Conservation (phyloP, 1,140 invertebrate genomes). For the Nasonia longicornis region DNA sequence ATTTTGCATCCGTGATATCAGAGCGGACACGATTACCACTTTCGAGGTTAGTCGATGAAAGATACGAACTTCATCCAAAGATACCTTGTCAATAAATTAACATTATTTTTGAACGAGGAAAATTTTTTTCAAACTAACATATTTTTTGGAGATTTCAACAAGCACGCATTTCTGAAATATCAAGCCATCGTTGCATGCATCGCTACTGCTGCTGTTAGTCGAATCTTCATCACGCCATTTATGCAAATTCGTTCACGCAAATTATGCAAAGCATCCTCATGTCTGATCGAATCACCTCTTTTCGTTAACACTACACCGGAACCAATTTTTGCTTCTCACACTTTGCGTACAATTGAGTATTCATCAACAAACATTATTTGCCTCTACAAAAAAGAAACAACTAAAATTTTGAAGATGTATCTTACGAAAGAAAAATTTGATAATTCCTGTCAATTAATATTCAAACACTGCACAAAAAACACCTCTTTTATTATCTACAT, state of each 20-base stretch:
- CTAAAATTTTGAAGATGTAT: too few relatives aligned
- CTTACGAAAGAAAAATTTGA: too few relatives aligned
- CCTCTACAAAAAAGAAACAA: too few relatives aligned
- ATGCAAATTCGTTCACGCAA: conserved; percentile 19
- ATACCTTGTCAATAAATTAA: too few relatives aligned
- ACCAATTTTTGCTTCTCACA: neutral
- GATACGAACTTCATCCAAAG: neutral
- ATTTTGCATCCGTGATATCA: neutral
- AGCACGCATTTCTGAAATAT: neutral
- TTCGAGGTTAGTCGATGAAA: neutral
- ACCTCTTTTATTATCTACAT: too few relatives aligned
- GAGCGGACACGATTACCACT: neutral
- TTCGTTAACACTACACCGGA: neutral
- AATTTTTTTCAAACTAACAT: neutral
- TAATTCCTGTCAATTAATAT: too few relatives aligned
- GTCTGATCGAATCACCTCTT: neutral
- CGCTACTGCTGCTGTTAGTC: neutral
- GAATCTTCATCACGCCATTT: neutral
- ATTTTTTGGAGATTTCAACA: too few relatives aligned
- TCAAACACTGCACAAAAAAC: too few relatives aligned
- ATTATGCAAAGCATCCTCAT: conserved; percentile 17
- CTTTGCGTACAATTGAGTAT: too few relatives aligned
- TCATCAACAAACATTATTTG: too few relatives aligned
- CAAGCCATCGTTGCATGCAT: neutral
- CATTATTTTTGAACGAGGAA: too few relatives aligned